Evolutionary conservation across 2,797 vertebrate species (phyloP), one percentile per base, ranked within the genome.

Genomic region (Pangasius krempfi): DNA sequence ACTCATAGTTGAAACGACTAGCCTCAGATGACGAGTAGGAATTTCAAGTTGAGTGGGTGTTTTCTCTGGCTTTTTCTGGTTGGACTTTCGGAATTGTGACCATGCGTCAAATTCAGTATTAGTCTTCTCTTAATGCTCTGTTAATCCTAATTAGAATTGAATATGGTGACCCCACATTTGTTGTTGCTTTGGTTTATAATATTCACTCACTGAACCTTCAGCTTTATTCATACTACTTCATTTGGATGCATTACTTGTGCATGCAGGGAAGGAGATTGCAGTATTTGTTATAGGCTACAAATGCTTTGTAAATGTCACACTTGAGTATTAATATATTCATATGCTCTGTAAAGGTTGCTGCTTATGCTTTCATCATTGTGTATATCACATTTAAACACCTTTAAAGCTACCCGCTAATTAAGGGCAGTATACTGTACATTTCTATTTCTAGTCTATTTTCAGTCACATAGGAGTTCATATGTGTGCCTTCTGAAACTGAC

Each of bases 281-380:
- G 70, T 89, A 85, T 89, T 87, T 89, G 86, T 89, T 89, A 91
- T 89, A 60, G 33, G 64, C 16, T 72, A 75, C 90, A 86, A 86
- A 60, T 91, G 91, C 92, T 92, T 80, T 83, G 88, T 84, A 92
- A 80, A 93, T 94, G 90, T 91, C 66, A 90, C 84, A 84, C 89
- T 85, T 92, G 91, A 90, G 93, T 87, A 91, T 92, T 91, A 92
- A 85, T 90, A 86, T 88, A 92, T 70, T 86, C 89, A 88, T 93
- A 92, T 86, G 86, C 73, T 89, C 90, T 93, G 93, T 89, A 87
- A 92, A 90, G 80, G 91, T 88, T 90, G 84, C 86, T 62, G 90
- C 87, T 93, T 89, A 93, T 90, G 89, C 80, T 75, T 89, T 86
- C 1, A 80, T 89, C 80, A 76, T 70, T 82, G 83, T 47, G 25